Evolutionary conservation across 2,113 vertebrate species (phyloP).

Genomic region (Gorilla gorilla): DNA sequence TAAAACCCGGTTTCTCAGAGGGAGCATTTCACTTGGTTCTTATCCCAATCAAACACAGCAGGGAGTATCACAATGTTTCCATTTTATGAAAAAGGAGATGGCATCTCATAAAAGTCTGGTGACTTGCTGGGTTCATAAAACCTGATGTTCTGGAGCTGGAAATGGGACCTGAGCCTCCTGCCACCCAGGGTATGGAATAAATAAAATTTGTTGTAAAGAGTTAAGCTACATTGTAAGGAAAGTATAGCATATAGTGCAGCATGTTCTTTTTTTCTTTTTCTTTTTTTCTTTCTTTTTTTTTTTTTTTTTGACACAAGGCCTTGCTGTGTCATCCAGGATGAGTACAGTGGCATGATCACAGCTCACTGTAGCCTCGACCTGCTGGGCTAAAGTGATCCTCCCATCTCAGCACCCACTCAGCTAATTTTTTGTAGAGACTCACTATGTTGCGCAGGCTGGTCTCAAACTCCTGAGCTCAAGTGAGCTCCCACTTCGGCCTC

Average conservation of each 20-base stretch:
- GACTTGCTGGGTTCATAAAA: not conserved
- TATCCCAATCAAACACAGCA: not conserved
- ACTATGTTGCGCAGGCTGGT: too few species aligned
- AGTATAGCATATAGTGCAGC: not conserved
- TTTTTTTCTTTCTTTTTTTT: fast-evolving
- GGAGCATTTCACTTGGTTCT: not conserved
- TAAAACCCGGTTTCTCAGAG: not conserved
- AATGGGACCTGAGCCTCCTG: not conserved
- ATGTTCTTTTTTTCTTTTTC: not conserved
- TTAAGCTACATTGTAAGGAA: not conserved
- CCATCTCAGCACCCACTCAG: too few species aligned
- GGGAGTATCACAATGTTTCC: not conserved
- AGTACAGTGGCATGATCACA: too few species aligned
- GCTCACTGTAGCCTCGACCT: too few species aligned
- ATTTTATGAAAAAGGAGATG: not conserved
- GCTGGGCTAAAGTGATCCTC: too few species aligned
- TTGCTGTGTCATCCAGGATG: too few species aligned
- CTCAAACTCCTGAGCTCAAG: too few species aligned
- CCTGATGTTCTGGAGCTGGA: not conserved
- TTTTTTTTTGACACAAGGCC: too few species aligned
- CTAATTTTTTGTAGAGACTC: too few species aligned
- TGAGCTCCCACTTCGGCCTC: too few species aligned
- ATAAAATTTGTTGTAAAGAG: not conserved
- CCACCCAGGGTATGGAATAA: not conserved
- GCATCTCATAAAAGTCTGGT: not conserved